A percentile compares a stretch with the other conserved stretches of the same genome.
Conservation (phyloP, 2,888 invertebrate genomes). For the Cheilosia variabilis region DNA sequence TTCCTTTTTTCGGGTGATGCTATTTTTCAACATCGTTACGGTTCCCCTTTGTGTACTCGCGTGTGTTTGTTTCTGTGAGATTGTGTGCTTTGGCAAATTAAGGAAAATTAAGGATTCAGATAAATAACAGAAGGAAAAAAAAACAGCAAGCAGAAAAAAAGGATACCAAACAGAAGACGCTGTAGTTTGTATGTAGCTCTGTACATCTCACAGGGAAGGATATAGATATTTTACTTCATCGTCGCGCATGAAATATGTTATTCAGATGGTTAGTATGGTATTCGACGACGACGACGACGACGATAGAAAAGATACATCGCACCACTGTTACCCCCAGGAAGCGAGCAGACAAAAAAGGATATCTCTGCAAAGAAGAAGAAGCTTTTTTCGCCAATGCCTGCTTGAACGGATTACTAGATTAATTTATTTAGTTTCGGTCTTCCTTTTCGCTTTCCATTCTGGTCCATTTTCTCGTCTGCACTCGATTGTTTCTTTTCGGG, state of each 20-base stretch:
- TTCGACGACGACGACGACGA: slow-evolving; percentile 22
- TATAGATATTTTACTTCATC: slow-evolving; percentile 69
- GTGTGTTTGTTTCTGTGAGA: slow-evolving; percentile 26
- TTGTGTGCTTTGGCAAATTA: slow-evolving; percentile 59
- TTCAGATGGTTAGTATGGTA: slow-evolving; percentile 68
- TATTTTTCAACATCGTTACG: slow-evolving; percentile 12
- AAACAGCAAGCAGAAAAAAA: slow-evolving; percentile 10
- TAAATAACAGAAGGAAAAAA: slow-evolving; percentile 43
- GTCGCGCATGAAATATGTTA: slow-evolving; percentile 72
- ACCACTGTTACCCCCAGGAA: slow-evolving; percentile 34
- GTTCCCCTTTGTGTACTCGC: slow-evolving; percentile 32
- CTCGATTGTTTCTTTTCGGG: slow-evolving; percentile 11
- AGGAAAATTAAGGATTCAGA: slow-evolving; percentile 69
- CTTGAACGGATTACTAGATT: slow-evolving; percentile 71
- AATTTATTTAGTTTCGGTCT: slow-evolving; percentile 69
- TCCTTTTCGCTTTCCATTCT: slow-evolving; percentile 38
- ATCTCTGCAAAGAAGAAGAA: slow-evolving; percentile 21
- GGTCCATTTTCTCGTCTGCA: slow-evolving; percentile 16
- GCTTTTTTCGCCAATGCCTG: slow-evolving; percentile 59
- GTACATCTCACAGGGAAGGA: slow-evolving; percentile 61
- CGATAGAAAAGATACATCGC: slow-evolving; percentile 56
- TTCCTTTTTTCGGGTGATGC: slow-evolving; percentile 45
- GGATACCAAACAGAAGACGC: slow-evolving; percentile 50
- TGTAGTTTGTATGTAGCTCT: slow-evolving; percentile 16
- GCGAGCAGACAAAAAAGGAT: slow-evolving; percentile 52